Evolutionary conservation across 30 jellyfish, hydroid and myxozoan species (phyloP).

Genomic region (Cassiopea xamachana): DNA sequence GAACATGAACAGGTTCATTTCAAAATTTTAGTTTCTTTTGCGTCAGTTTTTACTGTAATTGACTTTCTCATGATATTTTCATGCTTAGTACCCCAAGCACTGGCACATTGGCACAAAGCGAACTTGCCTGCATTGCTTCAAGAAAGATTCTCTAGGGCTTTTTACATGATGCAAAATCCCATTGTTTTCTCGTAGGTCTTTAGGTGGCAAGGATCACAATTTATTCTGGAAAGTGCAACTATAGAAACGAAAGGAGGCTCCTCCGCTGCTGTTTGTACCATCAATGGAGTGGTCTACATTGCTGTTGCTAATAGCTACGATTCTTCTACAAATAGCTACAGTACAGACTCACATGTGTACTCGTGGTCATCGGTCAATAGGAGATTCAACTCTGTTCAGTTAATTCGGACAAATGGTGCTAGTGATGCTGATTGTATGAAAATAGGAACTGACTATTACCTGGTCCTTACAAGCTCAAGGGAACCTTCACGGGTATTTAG

Average conservation of each 20-base stretch:
- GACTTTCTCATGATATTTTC: no score
- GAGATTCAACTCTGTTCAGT: conserved; percentile 65
- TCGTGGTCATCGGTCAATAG: conserved; percentile 57
- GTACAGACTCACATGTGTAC: conserved; percentile 64
- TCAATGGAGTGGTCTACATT: conserved; percentile 19
- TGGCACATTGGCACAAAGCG: no score
- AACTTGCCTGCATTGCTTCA: no score
- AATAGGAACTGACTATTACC: conserved; percentile 49
- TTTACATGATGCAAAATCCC: background rate
- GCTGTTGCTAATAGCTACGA: conserved; percentile 89
- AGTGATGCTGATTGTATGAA: conserved; percentile 52
- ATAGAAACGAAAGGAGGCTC: conserved; percentile 71
- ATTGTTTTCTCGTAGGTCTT: conserved; percentile 24
- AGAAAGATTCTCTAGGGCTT: no score
- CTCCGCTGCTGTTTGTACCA: conserved; percentile 44
- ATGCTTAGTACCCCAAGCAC: no score
- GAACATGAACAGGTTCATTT: no score
- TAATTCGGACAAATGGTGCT: conserved; percentile 71
- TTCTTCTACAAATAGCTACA: conserved; percentile 42
- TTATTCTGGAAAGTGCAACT: conserved; percentile 50
- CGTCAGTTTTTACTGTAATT: no score
- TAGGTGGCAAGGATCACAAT: conserved; percentile 64
- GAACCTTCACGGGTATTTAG: conserved; percentile 49
- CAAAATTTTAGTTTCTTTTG: no score
- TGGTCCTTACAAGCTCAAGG: conserved; percentile 54